Evolutionary conservation across 2,797 vertebrate genomes (phyloP).

Genomic region (Diplodus puntazzo): DNA sequence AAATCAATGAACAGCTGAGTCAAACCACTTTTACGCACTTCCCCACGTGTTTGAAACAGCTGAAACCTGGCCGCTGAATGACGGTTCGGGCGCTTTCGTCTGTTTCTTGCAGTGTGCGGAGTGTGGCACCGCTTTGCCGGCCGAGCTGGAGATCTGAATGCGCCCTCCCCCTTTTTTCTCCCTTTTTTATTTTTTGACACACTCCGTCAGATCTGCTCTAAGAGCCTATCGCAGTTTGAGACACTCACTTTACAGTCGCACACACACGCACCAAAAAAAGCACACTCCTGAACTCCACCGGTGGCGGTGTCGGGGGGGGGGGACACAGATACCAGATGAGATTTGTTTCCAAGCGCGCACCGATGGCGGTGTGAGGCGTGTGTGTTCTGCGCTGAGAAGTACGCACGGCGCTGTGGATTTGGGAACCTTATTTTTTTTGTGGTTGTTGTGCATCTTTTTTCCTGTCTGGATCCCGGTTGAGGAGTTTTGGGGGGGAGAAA

Average conservation of each 20-base stretch:
- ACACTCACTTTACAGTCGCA: slow-evolving; percentile 29
- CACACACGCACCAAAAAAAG: slow-evolving; percentile 40
- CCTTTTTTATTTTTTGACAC: slow-evolving; percentile 53
- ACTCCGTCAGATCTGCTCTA: slow-evolving; percentile 43
- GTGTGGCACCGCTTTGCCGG: slow-evolving; percentile 49
- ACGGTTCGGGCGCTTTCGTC: background rate
- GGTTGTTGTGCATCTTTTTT: slow-evolving; percentile 8
- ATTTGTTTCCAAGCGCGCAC: slow-evolving; percentile 79
- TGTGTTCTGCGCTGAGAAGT: slow-evolving; percentile 53
- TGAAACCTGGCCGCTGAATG: background rate
- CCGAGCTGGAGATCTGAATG: slow-evolving; percentile 34
- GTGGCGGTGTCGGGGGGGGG: slow-evolving; percentile 43
- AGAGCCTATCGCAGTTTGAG: slow-evolving; percentile 52
- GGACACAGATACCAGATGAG: slow-evolving; percentile 60
- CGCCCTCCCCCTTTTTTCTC: slow-evolving; percentile 53
- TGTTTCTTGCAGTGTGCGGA: slow-evolving; percentile 55
- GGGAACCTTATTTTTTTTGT: slow-evolving; percentile 19
- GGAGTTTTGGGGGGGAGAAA: slow-evolving; percentile 6
- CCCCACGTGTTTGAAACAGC: slow-evolving; percentile 2
- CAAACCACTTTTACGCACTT: background rate
- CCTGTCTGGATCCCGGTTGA: slow-evolving; percentile 23
- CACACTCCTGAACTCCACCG: slow-evolving; percentile 49
- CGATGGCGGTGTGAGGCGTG: slow-evolving; percentile 76
- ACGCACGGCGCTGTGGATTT: slow-evolving; percentile 59
- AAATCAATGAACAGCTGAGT: fast-evolving